Conservation (phyloP, 2,888 invertebrate species). For the Malachius bipustulatus region DNA sequence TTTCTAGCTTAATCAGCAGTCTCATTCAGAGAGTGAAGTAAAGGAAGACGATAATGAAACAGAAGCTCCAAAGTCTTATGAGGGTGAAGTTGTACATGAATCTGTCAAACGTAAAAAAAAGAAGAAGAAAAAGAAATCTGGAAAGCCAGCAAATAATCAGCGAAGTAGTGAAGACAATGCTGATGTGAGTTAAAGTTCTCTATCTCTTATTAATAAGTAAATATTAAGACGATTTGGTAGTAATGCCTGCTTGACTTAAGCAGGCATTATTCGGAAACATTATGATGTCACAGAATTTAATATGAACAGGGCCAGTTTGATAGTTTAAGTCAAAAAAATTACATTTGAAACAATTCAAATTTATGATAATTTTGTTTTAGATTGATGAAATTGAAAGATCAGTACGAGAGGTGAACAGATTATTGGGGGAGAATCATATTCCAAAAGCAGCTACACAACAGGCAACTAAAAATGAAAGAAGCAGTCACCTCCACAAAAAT, state of each 20-base stretch:
- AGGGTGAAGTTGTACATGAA: slow-evolving; percentile 38
- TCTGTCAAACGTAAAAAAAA: slow-evolving; percentile 47
- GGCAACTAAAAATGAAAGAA: slow-evolving; percentile 25
- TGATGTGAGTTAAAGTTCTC: slow-evolving; percentile 41
- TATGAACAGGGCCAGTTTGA: no score
- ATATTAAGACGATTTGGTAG: no score
- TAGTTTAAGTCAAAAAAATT: no score
- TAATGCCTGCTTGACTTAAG: no score
- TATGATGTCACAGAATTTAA: no score
- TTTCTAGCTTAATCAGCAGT: slow-evolving; percentile 50
- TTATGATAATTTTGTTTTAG: slow-evolving; percentile 24
- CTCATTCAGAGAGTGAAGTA: slow-evolving; percentile 55
- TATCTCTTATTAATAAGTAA: no score
- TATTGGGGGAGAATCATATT: slow-evolving; percentile 45
- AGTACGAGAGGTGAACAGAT: slow-evolving; percentile 53
- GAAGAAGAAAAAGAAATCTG: slow-evolving; percentile 52
- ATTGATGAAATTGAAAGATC: slow-evolving; percentile 57
- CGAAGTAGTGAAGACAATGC: slow-evolving; percentile 53
- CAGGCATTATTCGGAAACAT: no score
- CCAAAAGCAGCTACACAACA: slow-evolving; percentile 20
- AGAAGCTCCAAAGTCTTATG: slow-evolving; percentile 44
- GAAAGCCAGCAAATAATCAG: slow-evolving; percentile 38
- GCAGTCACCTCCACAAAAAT: slow-evolving; percentile 33
- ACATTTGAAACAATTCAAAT: no score
- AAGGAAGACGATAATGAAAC: slow-evolving; percentile 57